Percentiles rank a stretch among this genome's conserved stretches.
Evolutionary conservation across 2,113 vertebrate species (phyloP).

Genomic region (Vulpes ferrilata): DNA sequence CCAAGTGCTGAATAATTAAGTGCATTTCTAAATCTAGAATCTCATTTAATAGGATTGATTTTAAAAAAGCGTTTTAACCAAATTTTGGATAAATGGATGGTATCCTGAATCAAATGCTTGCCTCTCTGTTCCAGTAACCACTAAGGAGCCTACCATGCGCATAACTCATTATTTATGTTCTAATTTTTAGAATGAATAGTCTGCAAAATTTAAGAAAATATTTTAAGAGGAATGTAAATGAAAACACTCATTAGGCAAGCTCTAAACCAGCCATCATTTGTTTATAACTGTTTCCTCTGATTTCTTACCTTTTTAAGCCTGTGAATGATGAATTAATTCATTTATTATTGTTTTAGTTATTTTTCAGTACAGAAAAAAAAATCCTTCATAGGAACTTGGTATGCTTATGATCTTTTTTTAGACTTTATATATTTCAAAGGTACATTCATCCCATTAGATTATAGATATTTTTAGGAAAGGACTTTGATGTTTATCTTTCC

Average conservation of each 20-base stretch:
- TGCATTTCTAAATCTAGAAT: conserved; percentile 57
- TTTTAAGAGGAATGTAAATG: conserved; percentile 42
- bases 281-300: conserved; percentile 36
- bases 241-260: conserved; percentile 29
- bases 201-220: conserved; percentile 13
- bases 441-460: not conserved
- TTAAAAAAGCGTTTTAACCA: conserved; percentile 38
- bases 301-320: conserved; percentile 37
- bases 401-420: not conserved
- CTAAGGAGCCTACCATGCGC: not conserved
- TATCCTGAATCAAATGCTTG: conserved; percentile 39
- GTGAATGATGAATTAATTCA: conserved; percentile 53
- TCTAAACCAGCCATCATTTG: not conserved
- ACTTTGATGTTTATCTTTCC: not conserved
- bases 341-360: conserved; percentile 58
- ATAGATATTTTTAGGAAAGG: not conserved
- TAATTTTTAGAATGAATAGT: conserved; percentile 31
- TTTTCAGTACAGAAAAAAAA: not conserved
- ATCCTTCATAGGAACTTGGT: not conserved
- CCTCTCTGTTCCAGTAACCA: not conserved
- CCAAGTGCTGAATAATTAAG: conserved; percentile 70
- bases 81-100: conserved; percentile 45
- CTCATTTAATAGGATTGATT: conserved; percentile 61
- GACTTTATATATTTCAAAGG: not conserved
- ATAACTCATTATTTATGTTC: conserved; percentile 28